Conservation (phyloP, 2,888 invertebrate species). For the Nebria salina region DNA sequence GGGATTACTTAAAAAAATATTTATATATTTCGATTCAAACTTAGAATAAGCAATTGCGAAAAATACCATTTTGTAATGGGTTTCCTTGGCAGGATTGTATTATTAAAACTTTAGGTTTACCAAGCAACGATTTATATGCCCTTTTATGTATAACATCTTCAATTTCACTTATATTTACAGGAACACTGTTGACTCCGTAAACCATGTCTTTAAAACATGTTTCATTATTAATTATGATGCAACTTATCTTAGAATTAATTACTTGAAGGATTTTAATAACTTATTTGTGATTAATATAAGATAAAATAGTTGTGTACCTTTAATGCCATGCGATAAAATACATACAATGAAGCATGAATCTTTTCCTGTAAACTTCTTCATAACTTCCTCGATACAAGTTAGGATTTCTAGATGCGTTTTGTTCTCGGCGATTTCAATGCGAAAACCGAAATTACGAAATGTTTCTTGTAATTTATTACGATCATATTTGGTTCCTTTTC, state of each 20-base stretch:
- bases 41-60: not conserved
- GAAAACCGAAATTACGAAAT: constrained; percentile 60
- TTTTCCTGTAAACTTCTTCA: constrained; percentile 53
- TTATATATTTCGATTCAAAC: not conserved
- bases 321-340: constrained; percentile 62
- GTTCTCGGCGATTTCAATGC: constrained; percentile 54
- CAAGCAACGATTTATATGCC: constrained; percentile 56
- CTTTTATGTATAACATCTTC: constrained; percentile 59
- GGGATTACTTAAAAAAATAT: not conserved
- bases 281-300: not conserved
- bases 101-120: constrained; percentile 67
- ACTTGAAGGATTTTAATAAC: no score
- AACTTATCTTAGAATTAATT: no score
- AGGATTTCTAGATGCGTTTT: constrained; percentile 55
- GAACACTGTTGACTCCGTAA: constrained; percentile 65
- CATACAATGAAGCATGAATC: constrained; percentile 61
- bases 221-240: no score
- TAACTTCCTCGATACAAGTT: constrained; percentile 51
- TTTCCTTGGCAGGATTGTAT: constrained; percentile 69
- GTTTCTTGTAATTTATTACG: constrained; percentile 55
- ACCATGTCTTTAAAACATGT: constrained; percentile 60
- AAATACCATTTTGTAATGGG: constrained; percentile 49
- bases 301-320: constrained; percentile 53
- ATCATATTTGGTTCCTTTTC: constrained; percentile 61
- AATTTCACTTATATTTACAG: constrained; percentile 62